phyloP scores from a whole-genome alignment of 2,797 vertebrate species.

The Coregonus sp. region DNA sequence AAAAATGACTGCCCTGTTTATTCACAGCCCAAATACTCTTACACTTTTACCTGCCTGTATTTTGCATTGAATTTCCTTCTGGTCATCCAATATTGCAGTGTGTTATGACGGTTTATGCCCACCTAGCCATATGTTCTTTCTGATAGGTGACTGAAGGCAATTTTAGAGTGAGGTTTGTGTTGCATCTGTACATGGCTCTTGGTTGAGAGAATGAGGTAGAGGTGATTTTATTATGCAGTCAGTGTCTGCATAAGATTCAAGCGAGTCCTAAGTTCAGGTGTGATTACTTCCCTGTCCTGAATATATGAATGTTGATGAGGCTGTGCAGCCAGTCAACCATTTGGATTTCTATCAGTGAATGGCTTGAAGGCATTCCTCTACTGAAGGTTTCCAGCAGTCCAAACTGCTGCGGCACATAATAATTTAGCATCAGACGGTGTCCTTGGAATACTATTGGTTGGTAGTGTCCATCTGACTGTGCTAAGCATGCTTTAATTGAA shows the following conservation, averaged over 20 bases:
- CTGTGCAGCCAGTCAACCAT: neutral
- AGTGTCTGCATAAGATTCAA: neutral
- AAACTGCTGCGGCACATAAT: neutral
- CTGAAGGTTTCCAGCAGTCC: neutral
- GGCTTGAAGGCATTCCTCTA: neutral
- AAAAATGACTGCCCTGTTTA: neutral
- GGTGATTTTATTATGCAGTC: neutral
- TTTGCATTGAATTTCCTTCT: neutral
- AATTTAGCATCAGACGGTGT: neutral
- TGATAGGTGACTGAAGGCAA: neutral
- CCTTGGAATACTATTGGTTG: neutral
- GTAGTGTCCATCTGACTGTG: neutral
- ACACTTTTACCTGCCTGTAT: neutral
- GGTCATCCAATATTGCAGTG: neutral
- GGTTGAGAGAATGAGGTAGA: neutral
- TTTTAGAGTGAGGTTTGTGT: neutral
- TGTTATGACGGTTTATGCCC: neutral
- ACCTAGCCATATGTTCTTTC: neutral
- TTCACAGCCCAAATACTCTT: neutral
- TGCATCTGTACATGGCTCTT: neutral
- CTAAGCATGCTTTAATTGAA: neutral
- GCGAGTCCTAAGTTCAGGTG: neutral
- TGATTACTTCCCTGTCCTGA: conserved; percentile 4
- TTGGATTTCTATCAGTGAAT: conserved; percentile 1
- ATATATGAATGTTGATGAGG: conserved; percentile 14